Percentiles rank a stretch among this genome's conserved stretches.
Conservation (phyloP, 2,888 invertebrate species). For the Dorcus parallelipipedus region DNA sequence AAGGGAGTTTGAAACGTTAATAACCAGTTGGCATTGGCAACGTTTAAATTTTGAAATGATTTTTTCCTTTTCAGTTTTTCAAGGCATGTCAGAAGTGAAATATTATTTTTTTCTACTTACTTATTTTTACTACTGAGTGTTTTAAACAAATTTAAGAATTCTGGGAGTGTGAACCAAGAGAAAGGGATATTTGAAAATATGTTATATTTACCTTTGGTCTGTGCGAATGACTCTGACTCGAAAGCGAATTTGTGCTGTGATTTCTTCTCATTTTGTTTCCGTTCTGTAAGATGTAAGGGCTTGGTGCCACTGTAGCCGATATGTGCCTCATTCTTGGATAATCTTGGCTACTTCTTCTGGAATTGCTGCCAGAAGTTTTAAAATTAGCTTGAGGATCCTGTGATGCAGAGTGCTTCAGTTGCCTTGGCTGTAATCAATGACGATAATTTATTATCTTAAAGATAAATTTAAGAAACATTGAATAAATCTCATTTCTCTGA, state of each 20-base stretch:
- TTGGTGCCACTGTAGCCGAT: conserved; percentile 12
- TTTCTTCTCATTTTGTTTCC: conserved; percentile 4
- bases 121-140: too few relatives aligned
- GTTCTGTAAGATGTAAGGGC: neutral
- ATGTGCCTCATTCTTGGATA: conserved; percentile 10
- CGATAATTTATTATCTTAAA: neutral
- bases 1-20: too few relatives aligned
- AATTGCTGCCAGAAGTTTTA: neutral
- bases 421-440: neutral
- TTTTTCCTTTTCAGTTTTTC: too few relatives aligned
- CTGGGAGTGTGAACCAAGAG: too few relatives aligned
- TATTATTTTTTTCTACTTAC: too few relatives aligned
- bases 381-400: conserved; percentile 7
- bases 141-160: too few relatives aligned
- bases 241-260: conserved; percentile 4
- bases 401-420: conserved; percentile 6
- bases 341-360: conserved; percentile 3
- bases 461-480: too few relatives aligned
- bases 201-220: conserved; percentile 2
- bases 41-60: too few relatives aligned
- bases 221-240: neutral
- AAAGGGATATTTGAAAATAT: neutral
- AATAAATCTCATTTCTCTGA: too few relatives aligned
- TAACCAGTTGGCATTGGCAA: too few relatives aligned
- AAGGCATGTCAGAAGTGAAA: too few relatives aligned